Base-by-base conservation (phyloP, 2,113 vertebrate species). In the Pygoscelis antarcticus region DNA sequence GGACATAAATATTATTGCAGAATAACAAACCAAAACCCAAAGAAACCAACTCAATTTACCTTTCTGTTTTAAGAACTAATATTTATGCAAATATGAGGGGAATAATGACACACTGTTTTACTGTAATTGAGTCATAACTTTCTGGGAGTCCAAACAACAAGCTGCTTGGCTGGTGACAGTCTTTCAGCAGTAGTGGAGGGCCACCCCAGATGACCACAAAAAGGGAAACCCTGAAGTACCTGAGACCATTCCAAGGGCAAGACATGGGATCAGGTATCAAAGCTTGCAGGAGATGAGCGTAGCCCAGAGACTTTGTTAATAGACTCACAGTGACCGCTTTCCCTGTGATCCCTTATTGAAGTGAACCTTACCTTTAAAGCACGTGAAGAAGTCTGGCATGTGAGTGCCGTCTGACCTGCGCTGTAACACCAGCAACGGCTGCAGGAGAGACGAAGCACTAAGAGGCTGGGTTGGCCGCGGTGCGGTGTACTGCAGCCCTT, bases 1-100 rank as follows among this genome's bases (percentile, higher is more conserved):
- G 44, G 93, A 46, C 76, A 92, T 71, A 96, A 97, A 97, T 96
- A 88, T 58, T 95, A 75, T 75, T 80, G 87, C 75, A 86, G 87
- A 96, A 90, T 62, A 95, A 70, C 94, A 87, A 86, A 74, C 46
- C 36, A 49, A 83, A 92, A 66, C 42, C 26, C 51, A 66, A 75
- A 44, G 55, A 92, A 95, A 78, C 27, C 47, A 70, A 78, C 55
- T 92, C 55, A 38, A 8, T 96, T 86, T 94, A 55, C 38, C 34
- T 81, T 68, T 55, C 54, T 62, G 47, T 81, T 90, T 95, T 75
- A 87, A 87, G 78, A 93, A 92, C 66, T 60, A 81, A 46, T 89
- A 71, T 64, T 94, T 89, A 38, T 75, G 38, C 29, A 47, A 68
- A 40, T 36, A n/a, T 19, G 79, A 81, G 68, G 46, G 57, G n/a